Evolutionary conservation across 2,888 invertebrate genomes (phyloP).

Genomic region (Allygus modestus): DNA sequence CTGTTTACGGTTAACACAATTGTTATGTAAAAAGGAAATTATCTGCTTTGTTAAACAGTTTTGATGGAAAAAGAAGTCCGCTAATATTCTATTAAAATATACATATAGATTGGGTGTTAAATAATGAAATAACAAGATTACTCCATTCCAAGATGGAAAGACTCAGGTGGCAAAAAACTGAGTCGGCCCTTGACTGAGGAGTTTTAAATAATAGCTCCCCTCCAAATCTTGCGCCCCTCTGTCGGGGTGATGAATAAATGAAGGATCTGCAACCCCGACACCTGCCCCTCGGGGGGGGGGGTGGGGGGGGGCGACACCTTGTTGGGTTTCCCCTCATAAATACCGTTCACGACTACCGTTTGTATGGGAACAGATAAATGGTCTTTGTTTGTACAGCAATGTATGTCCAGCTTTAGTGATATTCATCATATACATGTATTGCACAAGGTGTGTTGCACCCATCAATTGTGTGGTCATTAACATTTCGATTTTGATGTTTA

Average conservation of each 20-base stretch:
- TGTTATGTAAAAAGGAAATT: neutral
- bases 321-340: conserved; percentile 6
- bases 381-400: no score
- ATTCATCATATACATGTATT: no score
- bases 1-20: neutral
- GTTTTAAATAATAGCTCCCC: conserved; percentile 52
- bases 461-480: no score
- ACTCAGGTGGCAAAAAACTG: conserved; percentile 50
- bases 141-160: conserved; percentile 57
- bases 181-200: conserved; percentile 37
- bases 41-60: neutral
- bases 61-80: neutral
- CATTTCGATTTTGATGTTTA: no score
- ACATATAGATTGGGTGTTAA: conserved; percentile 53
- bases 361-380: no score
- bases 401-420: no score
- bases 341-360: neutral
- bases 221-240: conserved; percentile 10
- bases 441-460: no score
- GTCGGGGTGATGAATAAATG: conserved; percentile 47
- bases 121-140: conserved; percentile 48
- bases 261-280: conserved; percentile 30
- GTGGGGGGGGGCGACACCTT: neutral
- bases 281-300: neutral
- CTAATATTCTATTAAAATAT: conserved; percentile 46